Evolutionary conservation across 2,797 vertebrate species (phyloP).

Genomic region (Delichon dasypus): DNA sequence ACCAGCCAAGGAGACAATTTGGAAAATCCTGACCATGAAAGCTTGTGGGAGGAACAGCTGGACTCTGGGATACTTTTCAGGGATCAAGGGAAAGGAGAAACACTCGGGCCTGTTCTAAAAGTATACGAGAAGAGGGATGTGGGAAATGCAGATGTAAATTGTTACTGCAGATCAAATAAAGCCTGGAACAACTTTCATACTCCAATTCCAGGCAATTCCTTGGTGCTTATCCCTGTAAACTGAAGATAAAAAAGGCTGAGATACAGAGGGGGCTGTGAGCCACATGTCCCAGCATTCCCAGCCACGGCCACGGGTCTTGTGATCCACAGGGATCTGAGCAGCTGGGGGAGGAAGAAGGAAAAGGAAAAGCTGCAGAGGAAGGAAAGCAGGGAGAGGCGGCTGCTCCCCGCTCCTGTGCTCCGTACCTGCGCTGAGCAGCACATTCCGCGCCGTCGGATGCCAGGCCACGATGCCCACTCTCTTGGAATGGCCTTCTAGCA

Average conservation of each 20-base stretch:
- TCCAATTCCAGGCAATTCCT: not conserved
- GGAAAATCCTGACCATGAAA: not conserved
- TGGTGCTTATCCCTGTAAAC: not conserved
- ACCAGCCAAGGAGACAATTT: not conserved
- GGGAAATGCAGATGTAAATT: not conserved
- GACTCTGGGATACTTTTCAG: not conserved
- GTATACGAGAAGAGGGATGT: not conserved
- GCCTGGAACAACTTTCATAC: not conserved
- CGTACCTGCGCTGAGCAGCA: constrained; percentile 94
- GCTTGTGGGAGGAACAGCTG: not conserved
- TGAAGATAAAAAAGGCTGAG: not conserved
- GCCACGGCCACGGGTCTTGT: not conserved
- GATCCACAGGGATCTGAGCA: not conserved
- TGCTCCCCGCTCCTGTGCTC: not conserved
- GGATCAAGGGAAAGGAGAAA: not conserved
- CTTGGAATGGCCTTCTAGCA: constrained; percentile 94
- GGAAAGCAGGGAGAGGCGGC: accelerated
- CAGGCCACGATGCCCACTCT: constrained; percentile 94
- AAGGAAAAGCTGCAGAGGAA: not conserved
- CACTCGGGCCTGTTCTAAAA: not conserved
- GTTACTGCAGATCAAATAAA: not conserved
- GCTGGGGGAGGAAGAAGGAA: not conserved
- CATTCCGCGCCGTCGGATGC: constrained; percentile 94
- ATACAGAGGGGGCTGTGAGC: not conserved
- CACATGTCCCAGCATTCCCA: accelerated